Evolutionary conservation across 2,888 invertebrate genomes (phyloP).

Genomic region (Argyresthia albistria): DNA sequence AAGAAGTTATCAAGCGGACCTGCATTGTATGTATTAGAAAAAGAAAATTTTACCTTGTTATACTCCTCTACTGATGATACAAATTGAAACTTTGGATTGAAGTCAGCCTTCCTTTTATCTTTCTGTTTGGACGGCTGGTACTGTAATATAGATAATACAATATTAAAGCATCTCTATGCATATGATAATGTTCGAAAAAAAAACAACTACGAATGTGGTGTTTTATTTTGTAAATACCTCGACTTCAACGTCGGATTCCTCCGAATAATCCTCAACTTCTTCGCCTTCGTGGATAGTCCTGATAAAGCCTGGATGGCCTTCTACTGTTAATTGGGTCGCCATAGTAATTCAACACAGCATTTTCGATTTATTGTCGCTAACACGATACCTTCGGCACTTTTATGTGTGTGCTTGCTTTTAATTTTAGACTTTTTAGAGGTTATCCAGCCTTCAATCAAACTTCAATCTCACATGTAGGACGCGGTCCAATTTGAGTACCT

Average conservation of each 20-base stretch:
- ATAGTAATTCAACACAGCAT: constrained; percentile 7
- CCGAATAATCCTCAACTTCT: constrained; percentile 84
- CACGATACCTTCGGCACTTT: no score
- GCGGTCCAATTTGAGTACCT: not conserved
- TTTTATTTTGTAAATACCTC: constrained; percentile 67
- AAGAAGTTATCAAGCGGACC: no score
- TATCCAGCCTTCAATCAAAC: constrained; percentile 29
- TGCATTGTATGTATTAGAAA: no score
- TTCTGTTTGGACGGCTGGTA: constrained; percentile 88
- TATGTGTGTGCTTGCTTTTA: no score
- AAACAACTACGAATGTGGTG: not conserved
- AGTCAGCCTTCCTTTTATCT: constrained; percentile 79
- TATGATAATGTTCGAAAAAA: no score
- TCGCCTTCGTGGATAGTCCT: constrained; percentile 89
- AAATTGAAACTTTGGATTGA: constrained; percentile 87
- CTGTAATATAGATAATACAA: constrained; percentile 51
- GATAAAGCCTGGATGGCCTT: constrained; percentile 74
- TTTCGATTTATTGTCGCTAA: constrained; percentile 10
- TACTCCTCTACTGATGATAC: constrained; percentile 84
- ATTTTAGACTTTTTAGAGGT: no score
- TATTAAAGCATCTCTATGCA: not conserved
- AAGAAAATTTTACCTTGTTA: constrained; percentile 65
- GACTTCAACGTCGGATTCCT: constrained; percentile 85
- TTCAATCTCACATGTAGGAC: constrained; percentile 31
- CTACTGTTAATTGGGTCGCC: constrained; percentile 23